Evolutionary conservation across 2,113 vertebrate species (phyloP).

Genomic region (Rhinopomastus cyanomelas): DNA sequence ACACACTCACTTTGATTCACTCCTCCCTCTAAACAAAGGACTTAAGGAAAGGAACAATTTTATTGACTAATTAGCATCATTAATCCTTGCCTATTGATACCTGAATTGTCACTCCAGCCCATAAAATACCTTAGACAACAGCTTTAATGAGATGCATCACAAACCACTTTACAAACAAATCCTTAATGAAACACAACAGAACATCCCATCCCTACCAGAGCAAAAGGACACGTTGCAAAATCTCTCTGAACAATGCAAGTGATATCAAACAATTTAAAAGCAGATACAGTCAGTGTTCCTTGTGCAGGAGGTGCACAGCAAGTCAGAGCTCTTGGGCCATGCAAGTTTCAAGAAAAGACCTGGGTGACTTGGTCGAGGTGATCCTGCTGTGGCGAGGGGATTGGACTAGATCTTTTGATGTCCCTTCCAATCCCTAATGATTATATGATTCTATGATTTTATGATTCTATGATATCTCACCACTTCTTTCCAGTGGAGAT

Average conservation of each 20-base stretch:
- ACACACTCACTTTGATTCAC: constrained; percentile 2
- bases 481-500: not conserved
- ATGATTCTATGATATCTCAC: not conserved
- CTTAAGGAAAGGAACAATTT: constrained; percentile 32
- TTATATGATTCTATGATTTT: too few species aligned
- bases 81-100: constrained; percentile 48
- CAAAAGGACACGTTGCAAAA: constrained; percentile 51
- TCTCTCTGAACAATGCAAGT: constrained; percentile 1
- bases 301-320: constrained; percentile 13
- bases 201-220: constrained; percentile 56
- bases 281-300: not conserved
- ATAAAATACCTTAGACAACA: constrained; percentile 33
- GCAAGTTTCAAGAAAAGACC: not conserved
- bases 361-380: too few species aligned
- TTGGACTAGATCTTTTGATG: too few species aligned
- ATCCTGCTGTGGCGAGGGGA: too few species aligned
- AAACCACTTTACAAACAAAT: constrained; percentile 57
- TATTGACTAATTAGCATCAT: constrained; percentile 53
- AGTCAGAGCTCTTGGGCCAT: not conserved
- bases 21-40: not conserved
- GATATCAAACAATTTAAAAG: constrained; percentile 16
- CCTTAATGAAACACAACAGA: constrained; percentile 44
- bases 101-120: constrained; percentile 31
- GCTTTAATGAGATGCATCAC: constrained; percentile 19
- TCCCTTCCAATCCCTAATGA: too few species aligned